Percentiles rank a stretch among this genome's conserved stretches.
Conservation (phyloP, 2,888 invertebrate species). For the Gastrophysa polygoni region DNA sequence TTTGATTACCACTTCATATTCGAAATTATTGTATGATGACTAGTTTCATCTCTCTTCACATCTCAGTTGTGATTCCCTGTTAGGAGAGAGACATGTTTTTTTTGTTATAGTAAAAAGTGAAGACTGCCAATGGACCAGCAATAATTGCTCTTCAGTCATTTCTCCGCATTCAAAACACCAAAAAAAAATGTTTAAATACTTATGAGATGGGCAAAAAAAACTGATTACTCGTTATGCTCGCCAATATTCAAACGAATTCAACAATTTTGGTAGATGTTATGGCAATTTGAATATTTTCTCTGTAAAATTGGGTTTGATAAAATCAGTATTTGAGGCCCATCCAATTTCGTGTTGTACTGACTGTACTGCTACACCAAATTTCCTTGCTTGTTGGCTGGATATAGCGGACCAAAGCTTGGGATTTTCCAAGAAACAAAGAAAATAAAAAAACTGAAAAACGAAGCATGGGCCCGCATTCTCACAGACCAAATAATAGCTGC, state of each 20-base stretch:
- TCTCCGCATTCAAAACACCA: conserved; percentile 50
- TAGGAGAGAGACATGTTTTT: background rate
- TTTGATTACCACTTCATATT: too few relatives aligned
- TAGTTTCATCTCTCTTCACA: too few relatives aligned
- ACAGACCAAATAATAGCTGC: conserved; percentile 53
- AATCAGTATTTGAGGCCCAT: conserved; percentile 11
- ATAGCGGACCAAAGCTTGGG: conserved; percentile 54
- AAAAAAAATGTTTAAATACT: conserved; percentile 40
- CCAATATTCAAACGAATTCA: background rate
- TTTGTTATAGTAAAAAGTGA: conserved; percentile 10
- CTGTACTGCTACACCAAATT: conserved; percentile 55
- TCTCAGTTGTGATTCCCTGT: background rate
- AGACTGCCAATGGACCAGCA: conserved; percentile 35
- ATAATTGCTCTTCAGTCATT: conserved; percentile 42
- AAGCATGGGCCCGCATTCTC: conserved; percentile 51
- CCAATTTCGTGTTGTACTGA: conserved; percentile 47
- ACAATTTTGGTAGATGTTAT: too few relatives aligned
- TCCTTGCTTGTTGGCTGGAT: conserved; percentile 59
- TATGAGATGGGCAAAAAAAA: conserved; percentile 14
- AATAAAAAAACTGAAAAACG: background rate
- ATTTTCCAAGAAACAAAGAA: conserved; percentile 13
- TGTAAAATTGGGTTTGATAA: too few relatives aligned
- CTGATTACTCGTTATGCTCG: background rate
- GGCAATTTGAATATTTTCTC: too few relatives aligned
- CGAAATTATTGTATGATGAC: too few relatives aligned